Conservation (phyloP, 2,113 vertebrate species). For the Perccottus glenii region DNA sequence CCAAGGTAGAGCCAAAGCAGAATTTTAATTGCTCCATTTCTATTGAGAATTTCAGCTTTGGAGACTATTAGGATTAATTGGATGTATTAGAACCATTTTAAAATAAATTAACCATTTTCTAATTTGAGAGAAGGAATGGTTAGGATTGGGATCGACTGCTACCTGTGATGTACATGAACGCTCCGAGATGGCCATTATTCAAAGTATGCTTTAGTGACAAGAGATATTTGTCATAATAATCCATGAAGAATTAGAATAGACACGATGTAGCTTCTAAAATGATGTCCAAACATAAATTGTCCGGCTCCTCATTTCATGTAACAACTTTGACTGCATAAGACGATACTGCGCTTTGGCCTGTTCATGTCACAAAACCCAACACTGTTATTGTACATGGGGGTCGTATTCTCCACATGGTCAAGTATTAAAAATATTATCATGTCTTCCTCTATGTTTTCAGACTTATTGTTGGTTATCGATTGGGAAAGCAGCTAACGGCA, state of each 20-base stretch:
- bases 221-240: too few relatives aligned
- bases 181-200: slow-evolving; percentile 4
- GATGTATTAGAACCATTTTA: slow-evolving; percentile 69
- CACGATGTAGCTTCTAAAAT: too few relatives aligned
- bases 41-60: slow-evolving; percentile 76
- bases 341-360: slow-evolving; percentile 43
- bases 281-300: too few relatives aligned
- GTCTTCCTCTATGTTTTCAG: slow-evolving; percentile 11
- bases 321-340: not conserved
- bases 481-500: slow-evolving; percentile 55
- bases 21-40: slow-evolving; percentile 79
- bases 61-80: slow-evolving; percentile 80
- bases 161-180: slow-evolving; percentile 21
- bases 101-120: slow-evolving; percentile 70
- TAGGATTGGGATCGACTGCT: slow-evolving; percentile 52
- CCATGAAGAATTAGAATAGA: too few relatives aligned
- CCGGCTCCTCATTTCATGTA: too few relatives aligned
- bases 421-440: slow-evolving; percentile 58
- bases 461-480: not conserved
- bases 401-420: slow-evolving; percentile 43
- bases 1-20: slow-evolving; percentile 70
- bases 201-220: too few relatives aligned
- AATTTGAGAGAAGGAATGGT: slow-evolving; percentile 49
- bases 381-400: slow-evolving; percentile 7
- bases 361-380: slow-evolving; percentile 31